These are phyloP conservation scores for Diplodus sargus DNA, from an alignment of 2,797 vertebrate species.

Conservation along the genomic window DNA sequence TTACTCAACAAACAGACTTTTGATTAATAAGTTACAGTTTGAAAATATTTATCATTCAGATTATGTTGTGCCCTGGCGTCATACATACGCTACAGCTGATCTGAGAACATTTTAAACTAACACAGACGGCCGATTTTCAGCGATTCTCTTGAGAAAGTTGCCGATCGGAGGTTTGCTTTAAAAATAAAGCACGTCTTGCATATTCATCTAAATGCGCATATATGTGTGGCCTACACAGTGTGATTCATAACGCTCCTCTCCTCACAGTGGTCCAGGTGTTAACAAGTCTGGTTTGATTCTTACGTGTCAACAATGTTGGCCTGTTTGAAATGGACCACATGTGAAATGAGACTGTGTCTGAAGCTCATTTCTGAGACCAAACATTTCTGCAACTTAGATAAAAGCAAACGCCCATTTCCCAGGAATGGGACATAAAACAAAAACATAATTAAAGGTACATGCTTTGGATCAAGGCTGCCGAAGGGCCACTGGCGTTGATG, in stretches of 20 bases:
- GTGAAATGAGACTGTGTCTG: slow-evolving; percentile 50
- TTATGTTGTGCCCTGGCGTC: not conserved
- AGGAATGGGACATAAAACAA: slow-evolving; percentile 61
- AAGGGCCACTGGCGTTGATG: slow-evolving; percentile 35
- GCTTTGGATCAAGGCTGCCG: slow-evolving; percentile 60
- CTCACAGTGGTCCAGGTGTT: slow-evolving; percentile 62
- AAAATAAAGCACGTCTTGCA: slow-evolving; percentile 32
- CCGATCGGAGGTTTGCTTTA: slow-evolving; percentile 20
- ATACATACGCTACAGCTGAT: slow-evolving; percentile 20
- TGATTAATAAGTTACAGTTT: slow-evolving; percentile 7
- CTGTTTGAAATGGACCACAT: slow-evolving; percentile 78
- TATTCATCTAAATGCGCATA: slow-evolving; percentile 35
- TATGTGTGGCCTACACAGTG: slow-evolving; percentile 19
- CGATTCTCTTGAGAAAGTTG: slow-evolving; percentile 43
- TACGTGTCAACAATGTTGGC: slow-evolving; percentile 64
- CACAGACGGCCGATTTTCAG: slow-evolving; percentile 21
- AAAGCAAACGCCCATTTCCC: slow-evolving; percentile 58
- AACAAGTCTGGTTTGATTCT: slow-evolving; percentile 71
- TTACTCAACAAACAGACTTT: slow-evolving; percentile 24
- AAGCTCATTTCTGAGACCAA: slow-evolving; percentile 59
- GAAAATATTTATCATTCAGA: not conserved
- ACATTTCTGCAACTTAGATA: slow-evolving; percentile 59
- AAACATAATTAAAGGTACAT: slow-evolving; percentile 69
- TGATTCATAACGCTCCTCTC: slow-evolving; percentile 48
- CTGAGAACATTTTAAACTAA: slow-evolving; percentile 22